Percentiles rank a stretch among this genome's conserved stretches.
phyloP scores from a whole-genome alignment of 2,888 invertebrate genomes.

The Tenthredo distinguenda region DNA sequence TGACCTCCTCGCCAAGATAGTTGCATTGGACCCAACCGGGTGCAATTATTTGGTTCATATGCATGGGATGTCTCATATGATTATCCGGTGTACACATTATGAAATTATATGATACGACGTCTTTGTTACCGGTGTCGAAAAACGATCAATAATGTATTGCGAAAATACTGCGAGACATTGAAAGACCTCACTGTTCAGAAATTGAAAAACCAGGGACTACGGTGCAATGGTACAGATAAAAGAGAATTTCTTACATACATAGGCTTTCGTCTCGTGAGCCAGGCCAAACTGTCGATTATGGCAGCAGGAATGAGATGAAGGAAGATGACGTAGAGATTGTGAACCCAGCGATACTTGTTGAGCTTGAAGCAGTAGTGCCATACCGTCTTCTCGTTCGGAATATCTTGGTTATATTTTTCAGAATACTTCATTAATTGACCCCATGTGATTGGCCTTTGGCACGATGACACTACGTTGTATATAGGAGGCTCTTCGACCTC shows the following conservation, averaged over 20 bases:
- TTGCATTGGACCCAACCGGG: no score
- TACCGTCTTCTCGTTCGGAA: slow-evolving; percentile 82
- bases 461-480: slow-evolving; percentile 92
- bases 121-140: no score
- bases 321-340: slow-evolving; percentile 80
- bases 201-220: background rate
- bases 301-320: slow-evolving; percentile 83
- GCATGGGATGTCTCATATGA: no score
- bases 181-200: background rate
- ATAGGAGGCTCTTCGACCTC: slow-evolving; percentile 81
- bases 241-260: slow-evolving; percentile 80
- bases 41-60: no score
- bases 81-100: no score
- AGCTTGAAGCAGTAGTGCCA: slow-evolving; percentile 84
- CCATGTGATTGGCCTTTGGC: slow-evolving; percentile 91
- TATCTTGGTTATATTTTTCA: slow-evolving; percentile 79
- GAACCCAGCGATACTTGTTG: slow-evolving; percentile 80
- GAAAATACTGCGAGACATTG: background rate
- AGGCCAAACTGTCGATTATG: slow-evolving; percentile 79
- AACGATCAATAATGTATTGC: background rate
- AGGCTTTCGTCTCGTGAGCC: slow-evolving; percentile 81
- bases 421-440: slow-evolving; percentile 81
- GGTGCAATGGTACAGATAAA: background rate
- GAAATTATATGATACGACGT: no score
- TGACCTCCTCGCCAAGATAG: background rate